These are phyloP conservation scores for Drosophila fuyamai DNA, from an alignment of 1,140 invertebrate genomes.

Conservation along the genomic window DNA sequence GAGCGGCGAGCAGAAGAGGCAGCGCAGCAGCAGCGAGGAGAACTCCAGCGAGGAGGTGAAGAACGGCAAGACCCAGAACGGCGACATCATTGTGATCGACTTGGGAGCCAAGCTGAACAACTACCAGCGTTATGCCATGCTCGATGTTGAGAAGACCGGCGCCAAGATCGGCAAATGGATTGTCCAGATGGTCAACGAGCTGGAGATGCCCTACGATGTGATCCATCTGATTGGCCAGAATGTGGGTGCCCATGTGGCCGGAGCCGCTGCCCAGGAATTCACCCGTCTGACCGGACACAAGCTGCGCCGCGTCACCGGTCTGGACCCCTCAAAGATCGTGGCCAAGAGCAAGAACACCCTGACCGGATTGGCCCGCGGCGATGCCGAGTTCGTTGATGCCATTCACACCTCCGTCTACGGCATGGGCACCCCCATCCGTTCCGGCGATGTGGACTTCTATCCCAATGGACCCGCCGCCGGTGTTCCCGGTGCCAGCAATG, in stretches of 20 bases:
- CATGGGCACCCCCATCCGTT: constrained; percentile 88
- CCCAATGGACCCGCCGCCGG: constrained; percentile 87
- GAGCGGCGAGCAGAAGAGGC: constrained; percentile 26
- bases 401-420: constrained; percentile 91
- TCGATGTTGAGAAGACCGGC: constrained; percentile 66
- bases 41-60: constrained; percentile 48
- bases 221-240: constrained; percentile 79
- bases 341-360: constrained; percentile 86
- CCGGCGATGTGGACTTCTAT: constrained; percentile 92
- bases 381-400: constrained; percentile 88
- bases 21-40: constrained; percentile 70
- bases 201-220: constrained; percentile 69
- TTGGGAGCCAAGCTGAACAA: constrained; percentile 62
- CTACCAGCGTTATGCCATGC: constrained; percentile 68
- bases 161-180: constrained; percentile 60
- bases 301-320: constrained; percentile 87
- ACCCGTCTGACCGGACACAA: constrained; percentile 85
- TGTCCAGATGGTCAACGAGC: constrained; percentile 63
- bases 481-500: constrained; percentile 85
- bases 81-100: constrained; percentile 66
- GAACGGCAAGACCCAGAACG: constrained; percentile 45
- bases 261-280: constrained; percentile 87
- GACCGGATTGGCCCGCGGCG: constrained; percentile 86
- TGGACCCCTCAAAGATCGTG: constrained; percentile 89
- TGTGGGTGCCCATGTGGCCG: constrained; percentile 85